Evolutionary conservation across 1,140 invertebrate species (phyloP).

Genomic region (Plutomurus gul): DNA sequence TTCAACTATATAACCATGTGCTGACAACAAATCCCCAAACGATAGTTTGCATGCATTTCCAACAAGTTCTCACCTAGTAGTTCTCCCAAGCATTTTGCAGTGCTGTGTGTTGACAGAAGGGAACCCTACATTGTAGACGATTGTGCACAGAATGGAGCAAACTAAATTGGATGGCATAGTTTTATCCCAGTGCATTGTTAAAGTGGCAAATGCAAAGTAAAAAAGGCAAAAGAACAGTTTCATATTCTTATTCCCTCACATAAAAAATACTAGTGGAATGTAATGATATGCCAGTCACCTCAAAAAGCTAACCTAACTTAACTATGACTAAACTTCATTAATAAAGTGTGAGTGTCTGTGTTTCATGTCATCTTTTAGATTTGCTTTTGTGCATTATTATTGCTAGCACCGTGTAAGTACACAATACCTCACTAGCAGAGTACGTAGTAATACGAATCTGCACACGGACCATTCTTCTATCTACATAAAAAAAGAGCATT

Average conservation of each 20-base stretch:
- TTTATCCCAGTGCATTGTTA: not conserved
- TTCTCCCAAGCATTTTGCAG: too few species aligned
- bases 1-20: too few species aligned
- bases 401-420: not conserved
- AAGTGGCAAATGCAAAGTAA: not conserved
- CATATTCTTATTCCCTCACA: conserved; percentile 5
- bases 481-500: too few species aligned
- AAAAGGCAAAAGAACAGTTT: conserved; percentile 26
- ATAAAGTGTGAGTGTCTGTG: not conserved
- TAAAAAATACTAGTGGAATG: not conserved
- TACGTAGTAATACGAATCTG: not conserved
- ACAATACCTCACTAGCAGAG: not conserved
- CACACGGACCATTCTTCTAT: too few species aligned
- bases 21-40: too few species aligned
- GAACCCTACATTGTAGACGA: too few species aligned
- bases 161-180: not conserved
- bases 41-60: too few species aligned
- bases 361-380: too few species aligned
- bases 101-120: too few species aligned
- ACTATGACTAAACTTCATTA: not conserved
- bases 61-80: too few species aligned
- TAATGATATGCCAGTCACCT: not conserved
- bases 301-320: not conserved
- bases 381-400: too few species aligned
- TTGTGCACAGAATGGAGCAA: not conserved